These are phyloP conservation scores for Poeciliopsis retropinna DNA, from an alignment of 2,113 vertebrate species.

Conservation along the genomic window DNA sequence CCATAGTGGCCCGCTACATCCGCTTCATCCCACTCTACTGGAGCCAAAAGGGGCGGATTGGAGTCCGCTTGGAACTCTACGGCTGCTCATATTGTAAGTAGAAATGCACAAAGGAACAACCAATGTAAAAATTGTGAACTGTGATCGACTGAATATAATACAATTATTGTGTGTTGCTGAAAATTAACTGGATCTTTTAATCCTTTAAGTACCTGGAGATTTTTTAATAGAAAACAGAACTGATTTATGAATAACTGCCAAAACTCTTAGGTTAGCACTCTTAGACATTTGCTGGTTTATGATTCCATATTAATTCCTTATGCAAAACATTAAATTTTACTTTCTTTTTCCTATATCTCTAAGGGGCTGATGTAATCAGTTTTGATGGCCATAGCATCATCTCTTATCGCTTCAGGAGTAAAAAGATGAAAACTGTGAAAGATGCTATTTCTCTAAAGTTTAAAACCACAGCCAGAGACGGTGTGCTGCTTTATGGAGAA, in stretches of 20 bases:
- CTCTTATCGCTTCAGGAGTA: conserved; percentile 92
- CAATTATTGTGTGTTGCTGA: too few relatives aligned
- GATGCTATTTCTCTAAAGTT: conserved; percentile 94
- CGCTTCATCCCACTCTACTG: conserved; percentile 92
- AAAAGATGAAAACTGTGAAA: conserved; percentile 93
- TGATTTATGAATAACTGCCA: too few relatives aligned
- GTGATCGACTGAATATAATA: too few relatives aligned
- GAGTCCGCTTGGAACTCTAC: conserved; percentile 89
- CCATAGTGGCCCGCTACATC: conserved; percentile 85
- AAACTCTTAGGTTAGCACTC: neutral
- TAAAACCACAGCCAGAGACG: conserved; percentile 88
- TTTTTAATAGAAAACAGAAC: too few relatives aligned
- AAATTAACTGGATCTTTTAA: too few relatives aligned
- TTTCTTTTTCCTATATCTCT: neutral
- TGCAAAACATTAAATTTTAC: neutral
- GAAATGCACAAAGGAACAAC: neutral
- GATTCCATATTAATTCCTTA: neutral
- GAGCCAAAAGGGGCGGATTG: conserved; percentile 87
- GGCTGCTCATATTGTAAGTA: conserved; percentile 93
- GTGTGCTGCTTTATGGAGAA: conserved; percentile 92
- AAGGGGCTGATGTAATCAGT: conserved; percentile 95
- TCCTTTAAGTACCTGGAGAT: too few relatives aligned
- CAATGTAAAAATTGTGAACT: neutral
- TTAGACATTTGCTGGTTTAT: neutral
- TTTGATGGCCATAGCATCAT: conserved; percentile 93